Evolutionary conservation across 1,140 invertebrate species (phyloP).

Genomic region (Cecropterus lyciades): DNA sequence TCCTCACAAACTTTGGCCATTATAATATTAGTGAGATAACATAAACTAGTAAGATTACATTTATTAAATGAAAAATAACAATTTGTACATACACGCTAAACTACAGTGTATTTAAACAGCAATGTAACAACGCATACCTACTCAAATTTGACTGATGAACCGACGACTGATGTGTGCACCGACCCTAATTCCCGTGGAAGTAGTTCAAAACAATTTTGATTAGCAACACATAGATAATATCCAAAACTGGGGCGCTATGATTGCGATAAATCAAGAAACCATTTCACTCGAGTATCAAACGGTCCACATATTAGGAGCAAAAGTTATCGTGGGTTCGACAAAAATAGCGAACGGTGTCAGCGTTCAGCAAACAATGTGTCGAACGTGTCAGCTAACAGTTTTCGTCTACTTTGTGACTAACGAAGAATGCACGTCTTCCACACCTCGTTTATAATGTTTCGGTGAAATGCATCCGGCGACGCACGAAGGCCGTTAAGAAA

Average conservation of each 20-base stretch:
- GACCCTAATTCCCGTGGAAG: background rate
- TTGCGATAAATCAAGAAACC: slow-evolving; percentile 21
- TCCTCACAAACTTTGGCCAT: too few relatives aligned
- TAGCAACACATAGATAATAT: slow-evolving; percentile 20
- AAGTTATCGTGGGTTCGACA: slow-evolving; percentile 24
- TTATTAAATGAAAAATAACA: too few relatives aligned
- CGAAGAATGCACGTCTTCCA: slow-evolving; percentile 32
- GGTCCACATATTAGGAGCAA: slow-evolving; percentile 30
- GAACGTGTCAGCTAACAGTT: slow-evolving; percentile 16
- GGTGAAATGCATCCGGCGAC: slow-evolving; percentile 33
- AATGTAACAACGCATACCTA: too few relatives aligned
- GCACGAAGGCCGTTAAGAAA: slow-evolving; percentile 23
- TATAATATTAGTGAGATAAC: too few relatives aligned
- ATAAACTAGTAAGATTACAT: too few relatives aligned
- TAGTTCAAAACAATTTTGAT: slow-evolving; percentile 20
- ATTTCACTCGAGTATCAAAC: slow-evolving; percentile 25
- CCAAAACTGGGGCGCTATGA: slow-evolving; percentile 10
- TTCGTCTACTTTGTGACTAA: slow-evolving; percentile 30
- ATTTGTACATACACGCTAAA: too few relatives aligned
- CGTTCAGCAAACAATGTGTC: slow-evolving; percentile 16
- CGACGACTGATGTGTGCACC: background rate
- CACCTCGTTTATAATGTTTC: slow-evolving; percentile 34
- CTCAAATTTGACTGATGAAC: background rate
- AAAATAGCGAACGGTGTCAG: slow-evolving; percentile 31
- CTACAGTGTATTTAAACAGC: too few relatives aligned